These are phyloP conservation scores for Gobiocypris rarus DNA, from an alignment of 2,113 vertebrate genomes.

Conservation along the genomic window DNA sequence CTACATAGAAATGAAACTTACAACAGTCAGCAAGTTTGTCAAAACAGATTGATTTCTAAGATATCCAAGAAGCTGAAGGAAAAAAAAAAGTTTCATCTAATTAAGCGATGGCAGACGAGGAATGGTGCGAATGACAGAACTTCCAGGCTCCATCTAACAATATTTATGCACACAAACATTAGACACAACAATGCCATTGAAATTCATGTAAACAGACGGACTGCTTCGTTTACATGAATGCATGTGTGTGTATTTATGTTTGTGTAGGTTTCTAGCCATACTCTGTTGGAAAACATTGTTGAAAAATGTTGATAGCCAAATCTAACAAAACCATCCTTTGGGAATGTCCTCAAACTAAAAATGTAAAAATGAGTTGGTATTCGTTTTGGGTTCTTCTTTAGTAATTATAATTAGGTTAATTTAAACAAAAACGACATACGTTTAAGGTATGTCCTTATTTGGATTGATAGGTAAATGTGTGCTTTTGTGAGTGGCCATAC, in stretches of 20 bases:
- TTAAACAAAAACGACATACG: background rate
- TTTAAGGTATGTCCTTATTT: constrained; percentile 43
- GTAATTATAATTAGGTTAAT: background rate
- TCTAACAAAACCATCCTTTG: background rate
- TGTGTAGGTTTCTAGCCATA: background rate
- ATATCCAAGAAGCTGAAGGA: background rate
- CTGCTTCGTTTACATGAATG: constrained; percentile 51
- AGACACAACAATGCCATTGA: constrained; percentile 67
- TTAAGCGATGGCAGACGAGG: constrained; percentile 41
- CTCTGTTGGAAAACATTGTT: background rate
- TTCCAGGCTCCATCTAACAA: constrained; percentile 67
- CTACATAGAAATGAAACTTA: background rate
- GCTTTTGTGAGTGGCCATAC: background rate
- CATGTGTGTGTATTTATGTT: constrained; percentile 38
- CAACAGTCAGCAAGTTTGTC: background rate
- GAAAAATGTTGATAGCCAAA: background rate
- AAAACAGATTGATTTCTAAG: background rate
- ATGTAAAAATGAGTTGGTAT: background rate
- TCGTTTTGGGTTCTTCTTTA: no score
- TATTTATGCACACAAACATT: constrained; percentile 68
- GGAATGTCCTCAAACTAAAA: background rate
- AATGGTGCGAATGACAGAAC: constrained; percentile 54
- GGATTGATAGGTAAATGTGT: constrained; percentile 19
- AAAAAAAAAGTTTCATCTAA: background rate
- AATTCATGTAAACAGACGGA: constrained; percentile 69